Evolutionary conservation across 2,113 vertebrate genomes (phyloP).

Genomic region (Machaerirhynchus nigripectus): DNA sequence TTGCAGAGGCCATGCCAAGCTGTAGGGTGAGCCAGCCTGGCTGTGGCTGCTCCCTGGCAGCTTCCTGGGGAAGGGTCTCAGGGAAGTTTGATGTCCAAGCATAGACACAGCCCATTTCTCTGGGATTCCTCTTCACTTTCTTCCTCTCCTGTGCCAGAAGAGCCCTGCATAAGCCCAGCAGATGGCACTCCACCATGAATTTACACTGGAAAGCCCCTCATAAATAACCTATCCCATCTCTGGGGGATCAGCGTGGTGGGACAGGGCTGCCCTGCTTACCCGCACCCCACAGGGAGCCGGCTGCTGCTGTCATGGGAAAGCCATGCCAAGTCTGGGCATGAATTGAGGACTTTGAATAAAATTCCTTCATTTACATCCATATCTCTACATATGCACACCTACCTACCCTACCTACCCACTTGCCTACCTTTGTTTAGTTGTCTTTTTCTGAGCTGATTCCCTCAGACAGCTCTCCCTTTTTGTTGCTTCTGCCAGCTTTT

Average conservation of each 20-base stretch:
- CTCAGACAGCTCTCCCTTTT: background rate
- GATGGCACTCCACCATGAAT: slow-evolving; percentile 51
- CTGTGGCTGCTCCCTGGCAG: background rate
- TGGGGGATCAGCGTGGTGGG: background rate
- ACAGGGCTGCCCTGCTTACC: background rate
- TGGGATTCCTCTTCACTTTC: background rate
- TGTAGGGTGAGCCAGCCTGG: background rate
- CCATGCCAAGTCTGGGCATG: background rate
- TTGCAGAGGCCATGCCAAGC: background rate
- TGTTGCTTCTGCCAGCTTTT: background rate
- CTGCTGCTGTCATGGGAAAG: background rate
- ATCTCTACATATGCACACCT: background rate
- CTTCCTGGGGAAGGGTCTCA: background rate
- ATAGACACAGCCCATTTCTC: background rate
- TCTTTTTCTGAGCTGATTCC: background rate
- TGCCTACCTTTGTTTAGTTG: background rate
- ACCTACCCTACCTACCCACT: too few species aligned
- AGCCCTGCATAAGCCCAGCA: slow-evolving; percentile 13
- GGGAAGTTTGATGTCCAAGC: background rate
- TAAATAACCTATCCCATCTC: background rate
- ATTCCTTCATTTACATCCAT: background rate
- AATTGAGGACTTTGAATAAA: background rate
- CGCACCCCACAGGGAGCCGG: accelerated
- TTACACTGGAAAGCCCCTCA: background rate
- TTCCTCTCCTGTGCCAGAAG: background rate